Conservation (phyloP, 2,113 vertebrate species). For the Pardalotus punctatus region DNA sequence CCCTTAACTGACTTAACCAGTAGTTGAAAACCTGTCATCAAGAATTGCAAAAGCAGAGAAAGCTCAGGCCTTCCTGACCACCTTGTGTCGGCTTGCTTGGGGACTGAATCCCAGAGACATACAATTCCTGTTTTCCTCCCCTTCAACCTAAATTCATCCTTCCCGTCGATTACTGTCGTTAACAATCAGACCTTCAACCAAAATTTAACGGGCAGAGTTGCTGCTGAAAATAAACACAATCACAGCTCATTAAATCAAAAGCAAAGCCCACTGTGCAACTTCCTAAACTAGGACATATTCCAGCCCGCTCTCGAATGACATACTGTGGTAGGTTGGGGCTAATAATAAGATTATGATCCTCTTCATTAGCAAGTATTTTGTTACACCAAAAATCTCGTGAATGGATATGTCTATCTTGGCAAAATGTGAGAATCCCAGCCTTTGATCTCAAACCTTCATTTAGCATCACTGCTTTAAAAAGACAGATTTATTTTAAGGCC, state of each 20-base stretch:
- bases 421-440: slow-evolving; percentile 52
- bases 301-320: neutral
- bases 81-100: neutral
- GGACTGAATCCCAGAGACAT: neutral
- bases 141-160: neutral
- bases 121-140: neutral
- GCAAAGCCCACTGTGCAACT: slow-evolving; percentile 18
- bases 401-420: slow-evolving; percentile 57
- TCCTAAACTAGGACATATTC: slow-evolving; percentile 57
- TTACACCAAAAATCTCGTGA: slow-evolving; percentile 55
- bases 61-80: neutral
- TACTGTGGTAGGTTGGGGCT: slow-evolving; percentile 34
- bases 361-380: slow-evolving; percentile 69
- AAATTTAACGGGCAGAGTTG: neutral
- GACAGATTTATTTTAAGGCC: slow-evolving; percentile 64
- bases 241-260: slow-evolving; percentile 59
- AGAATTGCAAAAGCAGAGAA: neutral
- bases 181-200: slow-evolving; percentile 5
- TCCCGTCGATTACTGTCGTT: neutral
- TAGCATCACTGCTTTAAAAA: slow-evolving; percentile 30
- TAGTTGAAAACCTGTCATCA: neutral
- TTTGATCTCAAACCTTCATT: slow-evolving; percentile 60
- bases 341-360: slow-evolving; percentile 60
- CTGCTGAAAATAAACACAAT: slow-evolving; percentile 52
- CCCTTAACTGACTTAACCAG: neutral